Evolutionary conservation across 2,888 invertebrate genomes (phyloP).

Genomic region (Sphaerophoria rueppellii): DNA sequence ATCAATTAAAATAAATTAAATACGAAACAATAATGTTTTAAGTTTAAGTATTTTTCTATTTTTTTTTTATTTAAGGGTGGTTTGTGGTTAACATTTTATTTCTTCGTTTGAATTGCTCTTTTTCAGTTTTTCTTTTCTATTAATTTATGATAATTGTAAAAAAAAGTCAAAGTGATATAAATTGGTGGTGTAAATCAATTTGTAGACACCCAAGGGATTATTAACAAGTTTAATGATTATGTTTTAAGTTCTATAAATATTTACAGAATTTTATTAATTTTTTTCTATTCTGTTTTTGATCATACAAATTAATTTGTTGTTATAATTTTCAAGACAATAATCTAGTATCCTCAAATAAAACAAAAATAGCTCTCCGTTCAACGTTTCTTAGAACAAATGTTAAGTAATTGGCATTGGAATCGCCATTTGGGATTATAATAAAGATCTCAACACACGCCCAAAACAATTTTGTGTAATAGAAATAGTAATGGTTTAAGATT

Average conservation of each 20-base stretch:
- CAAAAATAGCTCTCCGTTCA: neutral
- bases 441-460: neutral
- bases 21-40: constrained; percentile 8
- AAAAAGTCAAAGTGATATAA: constrained; percentile 23
- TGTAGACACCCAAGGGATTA: constrained; percentile 8
- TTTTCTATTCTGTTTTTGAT: no score
- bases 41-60: constrained; percentile 21
- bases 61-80: constrained; percentile 24
- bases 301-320: no score
- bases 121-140: constrained; percentile 14
- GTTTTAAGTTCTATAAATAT: no score
- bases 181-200: constrained; percentile 6
- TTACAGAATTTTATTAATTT: no score
- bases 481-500: neutral
- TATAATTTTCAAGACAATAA: neutral
- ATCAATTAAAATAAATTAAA: neutral
- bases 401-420: neutral
- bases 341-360: neutral
- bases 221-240: neutral
- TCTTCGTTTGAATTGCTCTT: constrained; percentile 22
- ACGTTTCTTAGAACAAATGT: neutral
- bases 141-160: constrained; percentile 15
- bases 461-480: neutral
- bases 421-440: neutral
- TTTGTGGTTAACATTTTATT: constrained; percentile 9